Percentiles rank a stretch among this genome's conserved stretches.
phyloP scores from a whole-genome alignment of 2,113 vertebrate species.

The Thalassarche chlororhynchos region DNA sequence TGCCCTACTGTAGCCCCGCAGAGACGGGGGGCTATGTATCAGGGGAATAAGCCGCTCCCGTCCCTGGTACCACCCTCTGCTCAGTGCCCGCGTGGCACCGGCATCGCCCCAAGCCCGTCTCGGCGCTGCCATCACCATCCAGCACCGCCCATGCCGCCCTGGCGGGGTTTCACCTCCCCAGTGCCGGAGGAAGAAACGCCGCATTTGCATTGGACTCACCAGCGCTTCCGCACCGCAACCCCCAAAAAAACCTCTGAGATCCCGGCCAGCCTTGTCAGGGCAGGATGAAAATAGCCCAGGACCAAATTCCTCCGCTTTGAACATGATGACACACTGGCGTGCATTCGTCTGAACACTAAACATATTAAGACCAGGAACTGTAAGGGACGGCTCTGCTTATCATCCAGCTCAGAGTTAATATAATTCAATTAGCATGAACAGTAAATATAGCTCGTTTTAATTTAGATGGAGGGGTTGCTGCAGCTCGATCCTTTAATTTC shows the following conservation, averaged over 20 bases:
- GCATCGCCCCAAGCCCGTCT: fast-evolving
- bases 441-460: slow-evolving; percentile 4
- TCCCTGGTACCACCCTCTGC: background rate
- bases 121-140: fast-evolving
- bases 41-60: background rate
- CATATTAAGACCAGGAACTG: background rate
- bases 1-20: background rate
- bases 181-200: fast-evolving
- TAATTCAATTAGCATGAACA: slow-evolving; percentile 3
- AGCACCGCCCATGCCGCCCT: fast-evolving
- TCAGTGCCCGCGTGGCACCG: fast-evolving
- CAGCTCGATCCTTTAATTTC: background rate
- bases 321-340: background rate
- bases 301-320: background rate
- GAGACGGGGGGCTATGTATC: background rate
- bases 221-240: background rate
- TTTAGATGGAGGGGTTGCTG: background rate
- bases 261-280: background rate
- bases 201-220: fast-evolving
- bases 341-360: background rate
- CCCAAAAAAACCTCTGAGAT: fast-evolving
- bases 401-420: background rate
- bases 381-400: slow-evolving; percentile 15
- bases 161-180: background rate
- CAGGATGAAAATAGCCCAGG: background rate